These are phyloP conservation scores for Ganaspis brasiliensis DNA, from an alignment of 2,888 invertebrate species.

Conservation along the genomic window DNA sequence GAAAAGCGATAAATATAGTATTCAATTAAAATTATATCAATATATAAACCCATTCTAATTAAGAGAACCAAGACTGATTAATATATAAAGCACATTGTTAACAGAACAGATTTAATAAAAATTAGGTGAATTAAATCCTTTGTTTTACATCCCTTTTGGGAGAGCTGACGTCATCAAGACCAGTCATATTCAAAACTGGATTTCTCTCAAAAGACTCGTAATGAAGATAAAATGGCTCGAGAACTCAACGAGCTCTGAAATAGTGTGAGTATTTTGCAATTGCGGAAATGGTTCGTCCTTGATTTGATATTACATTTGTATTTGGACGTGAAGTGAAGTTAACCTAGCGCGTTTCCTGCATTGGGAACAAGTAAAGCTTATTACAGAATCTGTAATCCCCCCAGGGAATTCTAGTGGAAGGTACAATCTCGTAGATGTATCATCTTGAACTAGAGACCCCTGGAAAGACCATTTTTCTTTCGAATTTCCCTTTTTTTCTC, in stretches of 20 bases:
- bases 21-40: too few species aligned
- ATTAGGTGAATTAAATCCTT: constrained; percentile 9
- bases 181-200: constrained; percentile 4
- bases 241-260: constrained; percentile 18
- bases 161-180: neutral
- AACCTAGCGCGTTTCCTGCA: neutral
- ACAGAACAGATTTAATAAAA: constrained; percentile 49
- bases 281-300: neutral
- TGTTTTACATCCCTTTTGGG: constrained; percentile 20
- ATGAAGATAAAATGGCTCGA: constrained; percentile 26
- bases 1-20: too few species aligned
- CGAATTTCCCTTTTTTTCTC: constrained; percentile 3
- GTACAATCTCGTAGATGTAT: constrained; percentile 28
- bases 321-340: neutral
- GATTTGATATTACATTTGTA: constrained; percentile 39
- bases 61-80: neutral
- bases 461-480: constrained; percentile 35
- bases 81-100: constrained; percentile 54
- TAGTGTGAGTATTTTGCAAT: constrained; percentile 17
- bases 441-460: constrained; percentile 19
- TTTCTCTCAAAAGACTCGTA: constrained; percentile 31
- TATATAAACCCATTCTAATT: too few species aligned
- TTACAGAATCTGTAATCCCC: constrained; percentile 25
- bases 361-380: constrained; percentile 31
- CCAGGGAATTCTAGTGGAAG: constrained; percentile 17